Evolutionary conservation across 2,113 vertebrate species (phyloP).

Genomic region (Isichthys henryi): DNA sequence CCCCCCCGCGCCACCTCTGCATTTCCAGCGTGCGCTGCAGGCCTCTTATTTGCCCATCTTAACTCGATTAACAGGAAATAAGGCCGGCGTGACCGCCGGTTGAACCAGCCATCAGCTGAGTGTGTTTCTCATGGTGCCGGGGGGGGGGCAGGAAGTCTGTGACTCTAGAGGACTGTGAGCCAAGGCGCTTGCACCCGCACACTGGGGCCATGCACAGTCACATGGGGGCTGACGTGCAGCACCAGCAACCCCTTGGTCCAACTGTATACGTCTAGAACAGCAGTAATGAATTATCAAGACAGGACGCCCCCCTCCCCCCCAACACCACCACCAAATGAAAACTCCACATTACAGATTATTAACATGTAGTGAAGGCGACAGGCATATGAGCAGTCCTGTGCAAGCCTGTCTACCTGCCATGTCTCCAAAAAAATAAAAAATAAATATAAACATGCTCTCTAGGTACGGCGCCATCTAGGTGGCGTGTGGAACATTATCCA

Average conservation of each 20-base stretch:
- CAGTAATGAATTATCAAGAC: background rate
- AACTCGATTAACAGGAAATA: conserved; percentile 98
- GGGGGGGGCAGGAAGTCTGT: conserved; percentile 25
- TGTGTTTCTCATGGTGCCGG: conserved; percentile 62
- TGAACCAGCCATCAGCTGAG: conserved; percentile 89
- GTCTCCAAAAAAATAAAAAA: background rate
- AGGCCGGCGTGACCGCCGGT: conserved; percentile 82
- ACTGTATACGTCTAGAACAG: background rate
- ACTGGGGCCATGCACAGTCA: background rate
- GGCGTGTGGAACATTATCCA: too few species aligned
- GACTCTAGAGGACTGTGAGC: conserved; percentile 67
- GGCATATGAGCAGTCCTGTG: background rate
- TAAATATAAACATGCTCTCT: background rate
- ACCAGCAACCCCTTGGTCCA: conserved; percentile 14
- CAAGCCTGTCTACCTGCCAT: background rate
- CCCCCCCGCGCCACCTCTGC: conserved; percentile 36
- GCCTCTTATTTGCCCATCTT: conserved; percentile 95
- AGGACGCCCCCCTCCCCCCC: background rate
- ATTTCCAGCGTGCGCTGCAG: conserved; percentile 56
- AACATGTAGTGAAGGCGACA: background rate
- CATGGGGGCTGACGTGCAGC: conserved; percentile 38
- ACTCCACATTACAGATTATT: conserved; percentile 34
- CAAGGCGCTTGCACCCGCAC: conserved; percentile 25
- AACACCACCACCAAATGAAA: conserved; percentile 9
- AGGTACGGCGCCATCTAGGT: too few species aligned